Conservation (phyloP, 2,113 vertebrate genomes). For the Pipa parva region DNA sequence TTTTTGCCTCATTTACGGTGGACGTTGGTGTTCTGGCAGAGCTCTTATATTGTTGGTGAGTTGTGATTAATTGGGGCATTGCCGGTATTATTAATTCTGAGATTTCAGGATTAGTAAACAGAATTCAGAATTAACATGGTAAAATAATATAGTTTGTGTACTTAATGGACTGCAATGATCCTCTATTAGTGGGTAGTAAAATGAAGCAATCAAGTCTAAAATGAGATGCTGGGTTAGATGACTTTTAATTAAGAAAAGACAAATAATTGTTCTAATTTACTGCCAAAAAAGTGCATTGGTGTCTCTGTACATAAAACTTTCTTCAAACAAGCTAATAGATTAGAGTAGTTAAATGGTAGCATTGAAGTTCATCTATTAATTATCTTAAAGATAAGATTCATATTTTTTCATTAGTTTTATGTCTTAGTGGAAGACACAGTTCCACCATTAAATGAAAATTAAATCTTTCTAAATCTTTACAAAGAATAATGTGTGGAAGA, state of each 20-base stretch:
- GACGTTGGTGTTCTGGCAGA: no score
- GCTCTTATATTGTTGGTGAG: neutral
- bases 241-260: slow-evolving; percentile 33
- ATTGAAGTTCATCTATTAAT: slow-evolving; percentile 26
- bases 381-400: slow-evolving; percentile 16
- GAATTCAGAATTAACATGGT: slow-evolving; percentile 22
- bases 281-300: slow-evolving; percentile 13
- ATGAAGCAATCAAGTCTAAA: slow-evolving; percentile 24
- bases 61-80: neutral
- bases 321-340: slow-evolving; percentile 36
- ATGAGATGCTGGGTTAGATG: slow-evolving; percentile 31
- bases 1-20: no score
- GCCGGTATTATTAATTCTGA: slow-evolving; percentile 2
- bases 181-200: slow-evolving; percentile 32
- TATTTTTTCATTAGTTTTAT: neutral
- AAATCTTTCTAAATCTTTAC: no score
- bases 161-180: slow-evolving; percentile 22
- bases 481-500: no score
- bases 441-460: neutral
- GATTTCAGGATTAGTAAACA: neutral
- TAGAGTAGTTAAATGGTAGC: slow-evolving; percentile 9
- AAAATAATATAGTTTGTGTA: slow-evolving; percentile 4
- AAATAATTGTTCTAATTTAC: slow-evolving; percentile 39
- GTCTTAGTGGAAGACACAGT: neutral
- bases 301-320: slow-evolving; percentile 13